Conservation (phyloP, 2,888 invertebrate species). For the Tipula unca region DNA sequence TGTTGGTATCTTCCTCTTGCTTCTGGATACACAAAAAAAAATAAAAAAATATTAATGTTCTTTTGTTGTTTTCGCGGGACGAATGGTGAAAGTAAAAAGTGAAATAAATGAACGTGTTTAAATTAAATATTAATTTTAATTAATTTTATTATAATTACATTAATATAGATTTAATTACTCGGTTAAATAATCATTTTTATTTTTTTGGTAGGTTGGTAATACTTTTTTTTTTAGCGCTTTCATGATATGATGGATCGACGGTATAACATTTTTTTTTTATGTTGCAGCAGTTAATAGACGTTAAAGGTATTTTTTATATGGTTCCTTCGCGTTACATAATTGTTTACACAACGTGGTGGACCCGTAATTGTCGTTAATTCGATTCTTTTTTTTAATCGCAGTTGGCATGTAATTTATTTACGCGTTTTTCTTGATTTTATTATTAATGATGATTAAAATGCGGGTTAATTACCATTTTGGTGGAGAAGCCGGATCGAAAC, state of each 20-base stretch:
- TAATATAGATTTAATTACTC: background rate
- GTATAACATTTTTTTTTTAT: background rate
- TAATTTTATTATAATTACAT: background rate
- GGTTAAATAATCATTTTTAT: background rate
- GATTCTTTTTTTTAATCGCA: no score
- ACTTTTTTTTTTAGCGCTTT: no score
- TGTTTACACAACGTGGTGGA: background rate
- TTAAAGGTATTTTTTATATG: background rate
- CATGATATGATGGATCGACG: background rate
- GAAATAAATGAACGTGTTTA: background rate
- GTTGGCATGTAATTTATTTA: background rate
- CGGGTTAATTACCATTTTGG: no score
- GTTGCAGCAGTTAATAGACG: background rate
- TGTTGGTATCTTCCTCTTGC: background rate
- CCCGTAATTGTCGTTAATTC: background rate
- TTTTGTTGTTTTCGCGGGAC: background rate
- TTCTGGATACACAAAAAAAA: background rate
- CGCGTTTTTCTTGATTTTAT: background rate
- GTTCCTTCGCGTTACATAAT: background rate
- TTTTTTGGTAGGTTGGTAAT: background rate
- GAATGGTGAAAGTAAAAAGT: background rate
- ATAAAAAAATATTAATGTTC: background rate
- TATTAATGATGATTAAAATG: background rate
- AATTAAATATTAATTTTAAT: constrained; percentile 8
- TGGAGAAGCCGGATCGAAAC: no score